Base-by-base conservation (phyloP, 2,797 vertebrate species). In the Hemibagrus guttatus region DNA sequence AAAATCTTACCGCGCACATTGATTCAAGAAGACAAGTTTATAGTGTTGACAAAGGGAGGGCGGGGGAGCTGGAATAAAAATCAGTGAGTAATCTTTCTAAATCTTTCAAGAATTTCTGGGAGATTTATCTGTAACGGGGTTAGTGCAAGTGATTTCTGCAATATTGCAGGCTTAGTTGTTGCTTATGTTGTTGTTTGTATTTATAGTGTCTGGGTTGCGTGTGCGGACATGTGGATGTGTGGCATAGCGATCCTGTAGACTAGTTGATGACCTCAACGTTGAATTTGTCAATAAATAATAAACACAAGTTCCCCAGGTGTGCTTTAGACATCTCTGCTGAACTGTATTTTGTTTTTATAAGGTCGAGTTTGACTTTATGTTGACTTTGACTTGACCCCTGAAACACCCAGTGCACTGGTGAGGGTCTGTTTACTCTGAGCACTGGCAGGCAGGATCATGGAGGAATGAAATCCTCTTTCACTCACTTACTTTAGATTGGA, bases 351-450 rank as follows among this genome's bases (percentile, higher is more conserved):
- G 13, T n/a, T 74, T 0, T 61, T 6, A 35, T 6, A 23, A 59
- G 17, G 54, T 79, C 19, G 19, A n/a, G 52, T 16, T n/a, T 21
- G 21, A 46, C 26, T 69, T 79, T 46, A 42, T 26, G 1, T 85
- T 59, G 61, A 14, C 31, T 87, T 88, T 85, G 88, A 84, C 56
- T 83, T 89, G 61, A 59, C 31, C 64, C 49, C 78, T 52, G 86
- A 63, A 42, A 84, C 75, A 39, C 12, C 54, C 78, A 71, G 83
- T 86, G 63, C 76, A 79, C 79, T 23, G 54, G 14, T 26, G 13
- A 72, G 90, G 89, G 83, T 94, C 90, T 59, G 82, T 85, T 95
- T 93, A 91, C 93, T 46, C 59, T 58, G 42, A 39, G 35, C 75
- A 75, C 61, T 69, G 78, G 49, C 71, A 75, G 72, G 72, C 52